phyloP scores from a whole-genome alignment of 2,888 invertebrate species.

The Agrotis ipsilon region DNA sequence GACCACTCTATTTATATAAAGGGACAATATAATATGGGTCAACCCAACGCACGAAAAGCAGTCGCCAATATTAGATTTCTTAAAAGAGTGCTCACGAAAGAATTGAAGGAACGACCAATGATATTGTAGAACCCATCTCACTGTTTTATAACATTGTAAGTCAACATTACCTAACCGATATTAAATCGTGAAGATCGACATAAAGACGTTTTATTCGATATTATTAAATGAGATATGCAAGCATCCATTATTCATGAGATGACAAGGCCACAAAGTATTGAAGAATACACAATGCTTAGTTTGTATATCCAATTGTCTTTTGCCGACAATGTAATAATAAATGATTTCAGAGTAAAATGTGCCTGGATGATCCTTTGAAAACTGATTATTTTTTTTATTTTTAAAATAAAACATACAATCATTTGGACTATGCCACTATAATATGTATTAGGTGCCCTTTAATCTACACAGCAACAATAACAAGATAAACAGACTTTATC shows the following conservation, averaged over 20 bases:
- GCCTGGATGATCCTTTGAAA: too few species aligned
- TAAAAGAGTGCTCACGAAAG: constrained; percentile 24
- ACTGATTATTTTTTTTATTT: too few species aligned
- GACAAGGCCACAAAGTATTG: constrained; percentile 11
- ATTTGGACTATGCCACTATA: too few species aligned
- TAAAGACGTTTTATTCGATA: constrained; percentile 32
- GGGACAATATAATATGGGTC: constrained; percentile 18
- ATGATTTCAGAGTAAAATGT: background rate
- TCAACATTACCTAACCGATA: constrained; percentile 47
- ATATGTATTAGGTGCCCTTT: too few species aligned
- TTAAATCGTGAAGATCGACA: constrained; percentile 39
- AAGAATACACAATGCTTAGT: constrained; percentile 4
- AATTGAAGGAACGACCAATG: constrained; percentile 34
- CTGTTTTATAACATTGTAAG: constrained; percentile 50
- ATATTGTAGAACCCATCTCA: constrained; percentile 46
- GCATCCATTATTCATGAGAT: constrained; percentile 13
- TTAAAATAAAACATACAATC: too few species aligned
- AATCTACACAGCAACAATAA: too few species aligned
- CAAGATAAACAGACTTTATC: background rate
- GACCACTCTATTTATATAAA: constrained; percentile 9
- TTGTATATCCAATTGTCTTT: background rate
- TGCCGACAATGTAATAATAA: background rate
- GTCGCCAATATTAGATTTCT: constrained; percentile 40
- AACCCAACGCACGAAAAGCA: constrained; percentile 15
- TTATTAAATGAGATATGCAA: constrained; percentile 13